Conservation (phyloP, 2,797 vertebrate genomes). For the Notolabrus celidotus region DNA sequence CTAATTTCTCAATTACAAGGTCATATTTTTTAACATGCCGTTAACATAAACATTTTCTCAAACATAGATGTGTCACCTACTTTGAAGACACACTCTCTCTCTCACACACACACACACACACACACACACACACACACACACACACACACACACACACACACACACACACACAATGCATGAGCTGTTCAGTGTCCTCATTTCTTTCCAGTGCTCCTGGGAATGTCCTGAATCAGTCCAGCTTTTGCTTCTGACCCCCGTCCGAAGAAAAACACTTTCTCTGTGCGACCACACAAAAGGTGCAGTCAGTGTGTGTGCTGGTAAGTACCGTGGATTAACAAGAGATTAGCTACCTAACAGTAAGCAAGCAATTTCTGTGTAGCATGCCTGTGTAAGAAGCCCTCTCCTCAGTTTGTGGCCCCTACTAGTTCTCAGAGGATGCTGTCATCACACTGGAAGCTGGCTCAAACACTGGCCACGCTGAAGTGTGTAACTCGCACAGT, state of each 20-base stretch:
- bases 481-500: conserved; percentile 46
- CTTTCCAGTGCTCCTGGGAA: conserved; percentile 72
- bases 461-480: conserved; percentile 55
- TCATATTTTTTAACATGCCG: conserved; percentile 25
- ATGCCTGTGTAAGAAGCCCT: conserved; percentile 48
- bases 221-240: conserved; percentile 71
- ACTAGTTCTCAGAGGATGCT: conserved; percentile 70
- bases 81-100: conserved; percentile 6
- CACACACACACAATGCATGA: conserved; percentile 59
- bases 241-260: conserved; percentile 55
- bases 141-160: conserved; percentile 32
- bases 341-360: conserved; percentile 75
- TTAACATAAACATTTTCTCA: background rate
- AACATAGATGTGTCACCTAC: conserved; percentile 9
- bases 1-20: conserved; percentile 27
- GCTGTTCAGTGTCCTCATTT: conserved; percentile 72
- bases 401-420: conserved; percentile 21
- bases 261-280: conserved; percentile 76
- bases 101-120: conserved; percentile 14
- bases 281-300: conserved; percentile 77
- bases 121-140: conserved; percentile 25
- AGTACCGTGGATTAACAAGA: conserved; percentile 71
- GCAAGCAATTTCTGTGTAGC: conserved; percentile 68
- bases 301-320: conserved; percentile 74
- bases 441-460: conserved; percentile 59